These are phyloP conservation scores for Apamea epomidion DNA, from an alignment of 2,888 invertebrate genomes.

Conservation along the genomic window DNA sequence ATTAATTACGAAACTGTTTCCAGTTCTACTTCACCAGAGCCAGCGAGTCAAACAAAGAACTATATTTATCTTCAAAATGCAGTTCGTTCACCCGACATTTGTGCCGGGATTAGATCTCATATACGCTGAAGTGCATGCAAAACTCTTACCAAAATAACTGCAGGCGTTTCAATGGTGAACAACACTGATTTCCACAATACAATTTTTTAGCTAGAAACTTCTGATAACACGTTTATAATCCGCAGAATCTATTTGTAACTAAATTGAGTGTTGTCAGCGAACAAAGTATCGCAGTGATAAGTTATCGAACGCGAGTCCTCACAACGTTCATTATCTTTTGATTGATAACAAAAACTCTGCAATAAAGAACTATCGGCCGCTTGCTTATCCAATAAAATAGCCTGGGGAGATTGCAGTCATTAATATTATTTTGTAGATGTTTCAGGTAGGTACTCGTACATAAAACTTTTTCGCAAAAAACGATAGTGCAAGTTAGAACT, in stretches of 20 bases:
- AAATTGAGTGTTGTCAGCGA: slow-evolving; percentile 65
- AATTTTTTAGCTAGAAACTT: slow-evolving; percentile 44
- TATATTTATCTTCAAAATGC: slow-evolving; percentile 60
- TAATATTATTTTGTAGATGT: slow-evolving; percentile 4
- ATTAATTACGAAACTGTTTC: slow-evolving; percentile 55
- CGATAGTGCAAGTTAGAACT: neutral
- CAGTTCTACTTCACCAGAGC: slow-evolving; percentile 39
- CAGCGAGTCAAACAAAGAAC: slow-evolving; percentile 60
- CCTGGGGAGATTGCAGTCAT: slow-evolving; percentile 12
- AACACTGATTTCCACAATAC: slow-evolving; percentile 36
- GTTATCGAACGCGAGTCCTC: slow-evolving; percentile 78
- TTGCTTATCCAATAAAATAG: slow-evolving; percentile 35
- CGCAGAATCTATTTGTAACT: slow-evolving; percentile 63
- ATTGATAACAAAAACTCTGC: slow-evolving; percentile 68
- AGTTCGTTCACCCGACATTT: slow-evolving; percentile 61
- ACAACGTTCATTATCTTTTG: slow-evolving; percentile 78
- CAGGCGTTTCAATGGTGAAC: slow-evolving; percentile 15
- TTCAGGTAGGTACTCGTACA: neutral
- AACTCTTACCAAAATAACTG: slow-evolving; percentile 60
- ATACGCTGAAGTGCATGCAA: slow-evolving; percentile 29
- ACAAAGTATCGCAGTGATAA: slow-evolving; percentile 72
- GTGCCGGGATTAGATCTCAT: slow-evolving; percentile 27
- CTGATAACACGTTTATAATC: slow-evolving; percentile 57
- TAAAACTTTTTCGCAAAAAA: neutral
- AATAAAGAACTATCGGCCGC: slow-evolving; percentile 52